Base-by-base conservation (phyloP, 1,140 invertebrate species). In the Lepidurus couesii region DNA sequence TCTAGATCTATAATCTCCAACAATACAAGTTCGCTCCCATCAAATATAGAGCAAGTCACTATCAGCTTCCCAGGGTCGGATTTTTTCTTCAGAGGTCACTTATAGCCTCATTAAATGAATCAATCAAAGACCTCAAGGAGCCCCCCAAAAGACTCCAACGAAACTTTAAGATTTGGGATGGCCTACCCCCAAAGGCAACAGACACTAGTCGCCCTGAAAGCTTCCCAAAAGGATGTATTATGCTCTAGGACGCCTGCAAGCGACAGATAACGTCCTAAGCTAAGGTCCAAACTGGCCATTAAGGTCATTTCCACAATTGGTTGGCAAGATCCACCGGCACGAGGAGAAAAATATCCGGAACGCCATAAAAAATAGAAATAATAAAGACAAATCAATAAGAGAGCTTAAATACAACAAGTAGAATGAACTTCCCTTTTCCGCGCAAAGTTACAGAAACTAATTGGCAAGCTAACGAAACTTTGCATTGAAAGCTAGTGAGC, bases 251-350 rank as follows among this genome's bases (percentile, higher is more conserved):
- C 16, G 53, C 53, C 53, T 65, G 53, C 16, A 1, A 65, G 53
- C n/a, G 53, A 65, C 53, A 65, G 53, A 65, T 65, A 65, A 65
- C 53, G 53, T 13, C 53, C 13, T 4, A 47, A 47, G 45, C 45
- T 47, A 11, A 7, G 13, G 16, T 21, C 53, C 45, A 10, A 47
- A 47, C 45, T 65, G 53, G 53, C 53, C 21, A 65, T 65, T 65
- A 65, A 65, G 53, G 53, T 65, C 53, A 16, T 65, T 65, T 65
- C 53, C 53, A 65, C 53, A 65, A 65, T 65, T 65, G 53, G 53
- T 65, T 65, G 34, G 34, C 34, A 34, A 34, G 34, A 34, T 34
- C 34, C 34, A 34, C 34, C 34, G 34, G 3, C 34, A 4, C 3
- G 34, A 34, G 34, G 34, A 4, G 34, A 4, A 34, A 34, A 34